Evolutionary conservation across 2,797 vertebrate genomes (phyloP), one percentile per base, ranked within the genome.

Genomic region (Alca torda): DNA sequence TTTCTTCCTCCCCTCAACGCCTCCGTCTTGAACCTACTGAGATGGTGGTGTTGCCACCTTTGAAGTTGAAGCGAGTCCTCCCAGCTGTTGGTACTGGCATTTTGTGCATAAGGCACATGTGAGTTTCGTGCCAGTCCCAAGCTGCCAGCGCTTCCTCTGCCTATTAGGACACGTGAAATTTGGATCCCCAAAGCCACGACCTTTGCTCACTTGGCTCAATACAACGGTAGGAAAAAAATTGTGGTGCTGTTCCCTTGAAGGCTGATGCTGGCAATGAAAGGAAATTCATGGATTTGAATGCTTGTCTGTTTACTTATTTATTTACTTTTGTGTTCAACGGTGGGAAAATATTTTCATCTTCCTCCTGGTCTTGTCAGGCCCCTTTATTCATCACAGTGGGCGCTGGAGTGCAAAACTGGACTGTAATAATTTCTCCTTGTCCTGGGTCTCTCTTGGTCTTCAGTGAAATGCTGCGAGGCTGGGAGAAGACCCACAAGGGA

Each of bases 231-330:
- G 94, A 95, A 96, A 94, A 96, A 89, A 72, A 39, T 30, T 46
- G 45, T 85, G 68, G 76, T 90, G 63, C 69, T 94, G 57, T 74
- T 93, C 90, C 85, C 72, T 94, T 94, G 96, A 90, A 94, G 92
- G 70, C 65, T 95, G 79, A 75, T 87, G 87, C 81, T 76, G 84
- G 93, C 78, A 84, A 84, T 23, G 80, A 89, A 91, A 93, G 64
- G 60, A 89, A 95, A 94, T 94, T 96, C 91, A 84, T 91, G 87
- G 81, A 94, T 78, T 87, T 96, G 57, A 94, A 91, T 81, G 50
- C 75, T 91, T 74, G 41, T 84, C 95, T 94, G 86, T 90, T 91
- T 89, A 96, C 95, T 96, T 93, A 95, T 93, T 87, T 90, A 92
- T 95, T 84, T 92, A 59, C 93, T 93, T 90, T 84, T 92, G 64